Evolutionary conservation across 1,140 invertebrate genomes (phyloP).

Genomic region (Bombus affinis): DNA sequence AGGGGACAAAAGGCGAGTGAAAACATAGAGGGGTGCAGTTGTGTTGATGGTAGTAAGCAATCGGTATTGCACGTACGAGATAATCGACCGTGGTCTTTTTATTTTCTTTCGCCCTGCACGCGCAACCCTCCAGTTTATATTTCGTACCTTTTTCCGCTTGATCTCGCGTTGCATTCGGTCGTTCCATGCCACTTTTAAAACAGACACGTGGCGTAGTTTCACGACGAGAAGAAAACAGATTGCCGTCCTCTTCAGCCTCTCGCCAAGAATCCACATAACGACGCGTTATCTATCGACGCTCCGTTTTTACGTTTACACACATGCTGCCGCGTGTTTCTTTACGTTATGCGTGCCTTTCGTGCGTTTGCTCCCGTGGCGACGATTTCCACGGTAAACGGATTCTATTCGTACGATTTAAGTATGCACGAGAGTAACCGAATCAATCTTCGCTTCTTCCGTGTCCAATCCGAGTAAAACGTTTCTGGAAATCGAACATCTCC

Average conservation of each 20-base stretch:
- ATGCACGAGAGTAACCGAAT: not conserved
- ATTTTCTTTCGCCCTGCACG: not conserved
- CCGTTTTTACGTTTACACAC: not conserved
- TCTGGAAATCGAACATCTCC: too few species aligned
- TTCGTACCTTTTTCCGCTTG: not conserved
- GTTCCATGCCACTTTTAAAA: constrained; percentile 5
- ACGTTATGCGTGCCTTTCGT: not conserved
- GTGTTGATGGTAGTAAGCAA: not conserved
- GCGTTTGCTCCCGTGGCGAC: not conserved
- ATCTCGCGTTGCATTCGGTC: constrained; percentile 4
- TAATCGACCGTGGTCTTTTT: not conserved
- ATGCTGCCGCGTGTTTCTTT: not conserved
- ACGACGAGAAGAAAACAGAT: not conserved
- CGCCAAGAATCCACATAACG: constrained; percentile 3
- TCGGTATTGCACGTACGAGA: not conserved
- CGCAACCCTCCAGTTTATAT: not conserved
- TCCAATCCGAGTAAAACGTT: not conserved
- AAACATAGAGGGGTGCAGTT: not conserved
- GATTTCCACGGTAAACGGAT: not conserved
- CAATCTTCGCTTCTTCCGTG: too few species aligned
- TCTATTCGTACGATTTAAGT: not conserved
- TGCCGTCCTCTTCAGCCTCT: not conserved
- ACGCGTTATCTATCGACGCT: not conserved
- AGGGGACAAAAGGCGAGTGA: not conserved
- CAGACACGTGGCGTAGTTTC: not conserved